Evolutionary conservation across 2,888 invertebrate species (phyloP).

Genomic region (Leptinotarsa rubiginosa): DNA sequence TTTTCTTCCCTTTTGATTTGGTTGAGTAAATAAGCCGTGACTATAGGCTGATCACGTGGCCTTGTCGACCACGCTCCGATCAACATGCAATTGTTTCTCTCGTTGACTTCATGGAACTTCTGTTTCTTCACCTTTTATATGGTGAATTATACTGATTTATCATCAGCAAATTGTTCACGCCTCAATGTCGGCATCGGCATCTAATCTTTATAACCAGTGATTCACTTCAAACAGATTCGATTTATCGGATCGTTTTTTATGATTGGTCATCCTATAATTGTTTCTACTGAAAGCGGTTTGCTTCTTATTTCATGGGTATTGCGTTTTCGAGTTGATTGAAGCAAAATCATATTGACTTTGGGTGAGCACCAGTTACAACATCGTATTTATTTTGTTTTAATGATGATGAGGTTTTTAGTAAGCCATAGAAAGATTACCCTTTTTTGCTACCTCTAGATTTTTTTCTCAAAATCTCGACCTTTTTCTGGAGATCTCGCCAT

Average conservation of each 20-base stretch:
- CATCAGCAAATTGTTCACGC: conserved; percentile 41
- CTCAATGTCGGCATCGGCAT: conserved; percentile 39
- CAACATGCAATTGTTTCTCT: conserved; percentile 22
- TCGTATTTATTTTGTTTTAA: not conserved
- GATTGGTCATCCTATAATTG: conserved; percentile 25
- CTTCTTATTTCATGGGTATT: conserved; percentile 33
- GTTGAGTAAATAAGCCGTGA: not conserved
- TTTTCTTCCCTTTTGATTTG: not conserved
- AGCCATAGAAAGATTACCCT: not conserved
- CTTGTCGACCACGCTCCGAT: conserved; percentile 31
- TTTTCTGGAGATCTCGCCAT: no score
- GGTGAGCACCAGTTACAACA: not conserved
- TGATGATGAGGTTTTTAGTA: not conserved
- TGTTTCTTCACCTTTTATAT: not conserved
- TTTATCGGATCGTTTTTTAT: conserved; percentile 32
- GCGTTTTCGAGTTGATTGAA: not conserved
- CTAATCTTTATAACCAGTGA: conserved; percentile 42
- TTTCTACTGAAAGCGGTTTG: conserved; percentile 25
- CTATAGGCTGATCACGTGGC: conserved; percentile 27
- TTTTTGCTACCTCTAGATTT: no score
- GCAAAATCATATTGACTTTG: not conserved
- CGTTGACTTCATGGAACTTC: conserved; percentile 3
- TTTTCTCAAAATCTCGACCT: no score
- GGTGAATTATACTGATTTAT: conserved; percentile 42
- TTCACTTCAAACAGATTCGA: conserved; percentile 45